These are phyloP conservation scores for Arrhopalites spinosus DNA, from an alignment of 2,888 invertebrate genomes.

Conservation along the genomic window DNA sequence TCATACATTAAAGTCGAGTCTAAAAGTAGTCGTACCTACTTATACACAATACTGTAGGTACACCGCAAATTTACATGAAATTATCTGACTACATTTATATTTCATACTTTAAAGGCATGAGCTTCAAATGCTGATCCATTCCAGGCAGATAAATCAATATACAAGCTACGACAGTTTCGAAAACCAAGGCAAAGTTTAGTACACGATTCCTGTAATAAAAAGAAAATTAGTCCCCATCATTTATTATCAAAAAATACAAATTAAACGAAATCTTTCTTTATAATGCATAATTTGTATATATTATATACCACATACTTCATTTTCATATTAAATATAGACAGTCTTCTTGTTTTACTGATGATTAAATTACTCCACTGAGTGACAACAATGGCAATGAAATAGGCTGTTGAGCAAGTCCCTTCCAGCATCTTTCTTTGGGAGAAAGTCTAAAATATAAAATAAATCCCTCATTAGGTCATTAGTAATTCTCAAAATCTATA, in stretches of 20 bases:
- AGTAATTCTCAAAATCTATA: background rate
- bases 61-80: too few relatives aligned
- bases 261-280: background rate
- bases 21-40: too few relatives aligned
- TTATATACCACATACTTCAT: background rate
- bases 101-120: constrained; percentile 51
- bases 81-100: too few relatives aligned
- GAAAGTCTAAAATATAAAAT: too few relatives aligned
- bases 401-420: constrained; percentile 45
- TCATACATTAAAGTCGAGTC: too few relatives aligned
- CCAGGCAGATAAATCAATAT: constrained; percentile 63
- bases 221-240: background rate
- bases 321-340: background rate
- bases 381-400: constrained; percentile 43
- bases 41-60: too few relatives aligned
- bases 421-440: constrained; percentile 28
- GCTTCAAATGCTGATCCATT: constrained; percentile 60
- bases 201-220: constrained; percentile 64
- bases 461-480: background rate
- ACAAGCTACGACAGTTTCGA: constrained; percentile 63
- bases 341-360: too few relatives aligned
- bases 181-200: constrained; percentile 67
- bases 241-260: too few relatives aligned
- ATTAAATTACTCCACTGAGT: background rate
- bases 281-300: background rate